A percentile compares a stretch with the other conserved stretches of the same genome.
Conservation (phyloP, 2,888 invertebrate species). For the Tinea semifulvella region DNA sequence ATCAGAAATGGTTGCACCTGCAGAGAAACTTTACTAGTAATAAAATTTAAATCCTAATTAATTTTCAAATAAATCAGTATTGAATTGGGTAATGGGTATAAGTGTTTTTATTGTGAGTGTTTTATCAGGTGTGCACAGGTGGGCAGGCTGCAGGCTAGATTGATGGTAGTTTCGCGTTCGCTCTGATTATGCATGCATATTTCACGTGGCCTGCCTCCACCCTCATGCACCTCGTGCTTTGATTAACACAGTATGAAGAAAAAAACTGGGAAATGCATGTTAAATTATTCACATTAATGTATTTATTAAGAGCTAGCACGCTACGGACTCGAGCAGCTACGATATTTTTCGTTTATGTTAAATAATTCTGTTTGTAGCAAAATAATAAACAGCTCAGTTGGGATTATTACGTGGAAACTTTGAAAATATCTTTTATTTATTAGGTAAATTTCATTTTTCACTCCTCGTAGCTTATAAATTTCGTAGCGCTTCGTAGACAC, state of each 20-base stretch:
- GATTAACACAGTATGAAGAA: slow-evolving; percentile 28
- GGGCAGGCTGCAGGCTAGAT: slow-evolving; percentile 12
- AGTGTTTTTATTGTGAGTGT: neutral
- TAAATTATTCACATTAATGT: slow-evolving; percentile 34
- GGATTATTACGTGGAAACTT: slow-evolving; percentile 9
- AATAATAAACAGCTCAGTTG: slow-evolving; percentile 9
- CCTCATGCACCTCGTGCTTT: slow-evolving; percentile 22
- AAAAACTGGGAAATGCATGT: slow-evolving; percentile 32
- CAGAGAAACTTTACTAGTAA: neutral
- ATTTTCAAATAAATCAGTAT: slow-evolving; percentile 6
- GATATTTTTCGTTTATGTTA: slow-evolving; percentile 6
- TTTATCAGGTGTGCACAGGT: slow-evolving; percentile 6
- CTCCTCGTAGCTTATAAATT: slow-evolving; percentile 3
- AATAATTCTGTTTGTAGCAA: slow-evolving; percentile 8
- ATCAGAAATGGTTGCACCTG: too few relatives aligned
- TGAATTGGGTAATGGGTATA: neutral
- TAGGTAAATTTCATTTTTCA: slow-evolving; percentile 5
- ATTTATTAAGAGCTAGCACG: slow-evolving; percentile 44
- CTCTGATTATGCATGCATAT: slow-evolving; percentile 24
- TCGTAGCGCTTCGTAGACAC: slow-evolving; percentile 1
- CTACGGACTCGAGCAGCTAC: slow-evolving; percentile 4
- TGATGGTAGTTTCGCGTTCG: slow-evolving; percentile 17
- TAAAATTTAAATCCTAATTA: neutral
- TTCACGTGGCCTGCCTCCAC: slow-evolving; percentile 9
- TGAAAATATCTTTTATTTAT: slow-evolving; percentile 7